Evolutionary conservation across 2,113 vertebrate genomes (phyloP), one percentile per base, ranked within the genome.

Genomic region (Lamprotornis superbus): DNA sequence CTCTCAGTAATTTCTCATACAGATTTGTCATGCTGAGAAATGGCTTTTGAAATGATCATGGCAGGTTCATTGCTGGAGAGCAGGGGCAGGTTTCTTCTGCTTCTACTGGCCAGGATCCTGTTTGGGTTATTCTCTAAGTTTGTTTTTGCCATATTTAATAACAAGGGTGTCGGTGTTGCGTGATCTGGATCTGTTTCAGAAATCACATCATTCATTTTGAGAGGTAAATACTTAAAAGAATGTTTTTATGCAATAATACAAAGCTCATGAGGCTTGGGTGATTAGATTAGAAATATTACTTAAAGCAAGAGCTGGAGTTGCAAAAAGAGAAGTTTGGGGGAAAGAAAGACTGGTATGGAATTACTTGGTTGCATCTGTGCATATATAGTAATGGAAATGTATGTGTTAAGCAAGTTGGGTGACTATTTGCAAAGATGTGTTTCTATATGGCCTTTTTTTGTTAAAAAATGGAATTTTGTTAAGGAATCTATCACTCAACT

Each of bases 141-240:
- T 56, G 12, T 23, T 76, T 76, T 39, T 86, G 69, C 25, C 42
- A 18, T 49, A 91, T 78, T 93, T 55, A 81, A 22, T 87, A 73
- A 52, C 9, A 59, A 42, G 13, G 27, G 10, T 65, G 33, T 52
- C 1, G 0, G 22, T n/a, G 10, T 57, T 89, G 37, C 2, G 1
- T 40, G 39, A 65, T 55, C 76, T 83, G 73, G 61, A 53, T 68
- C 75, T 81, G 1, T 82, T 65, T 47, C 53, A 59, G 60, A 40
- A 65, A 46, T 65, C n/a, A 24, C 18, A 15, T 30, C 12, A 52
- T 0, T 76, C 21, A 47, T 71, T 87, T 87, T 52, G 60, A 77
- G 35, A 86, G 56, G 52, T 50, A 63, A 56, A 67, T 56, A 65
- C 33, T 68, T 27, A 39, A 55, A 35, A 53, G 10, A 56, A 23